Evolutionary conservation across 2,113 vertebrate species (phyloP).

Genomic region (Hylia prasina): DNA sequence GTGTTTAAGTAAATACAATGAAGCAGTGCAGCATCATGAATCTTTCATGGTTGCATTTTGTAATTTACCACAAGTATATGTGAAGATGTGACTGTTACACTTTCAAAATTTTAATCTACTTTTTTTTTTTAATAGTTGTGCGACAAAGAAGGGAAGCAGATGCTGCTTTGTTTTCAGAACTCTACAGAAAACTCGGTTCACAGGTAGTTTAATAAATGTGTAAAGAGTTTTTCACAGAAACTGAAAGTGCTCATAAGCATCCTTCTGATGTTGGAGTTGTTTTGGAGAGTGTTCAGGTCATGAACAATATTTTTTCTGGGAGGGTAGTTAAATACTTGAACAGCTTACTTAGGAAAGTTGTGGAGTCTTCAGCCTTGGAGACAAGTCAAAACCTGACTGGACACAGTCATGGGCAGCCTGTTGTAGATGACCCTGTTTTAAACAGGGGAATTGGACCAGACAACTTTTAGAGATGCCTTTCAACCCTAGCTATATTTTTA

Average conservation of each 20-base stretch:
- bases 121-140: constrained; percentile 73
- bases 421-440: not conserved
- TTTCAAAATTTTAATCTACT: not conserved
- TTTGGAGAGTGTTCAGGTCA: not conserved
- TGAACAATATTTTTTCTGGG: not conserved
- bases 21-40: not conserved
- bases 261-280: not conserved
- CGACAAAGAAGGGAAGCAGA: constrained; percentile 91
- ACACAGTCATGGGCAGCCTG: not conserved
- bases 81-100: not conserved
- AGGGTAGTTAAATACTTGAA: not conserved
- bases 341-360: not conserved
- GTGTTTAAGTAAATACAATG: not conserved
- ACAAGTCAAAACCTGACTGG: not conserved
- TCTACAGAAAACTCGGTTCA: constrained; percentile 92
- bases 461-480: not conserved
- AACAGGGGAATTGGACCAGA: not conserved
- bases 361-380: not conserved
- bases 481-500: not conserved
- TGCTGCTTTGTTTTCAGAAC: constrained; percentile 91
- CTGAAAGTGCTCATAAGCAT: not conserved
- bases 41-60: not conserved
- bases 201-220: constrained; percentile 75
- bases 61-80: not conserved
- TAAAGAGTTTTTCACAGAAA: not conserved